Base-by-base conservation (phyloP, 2,113 vertebrate species). In the Alexandromys fortis region DNA sequence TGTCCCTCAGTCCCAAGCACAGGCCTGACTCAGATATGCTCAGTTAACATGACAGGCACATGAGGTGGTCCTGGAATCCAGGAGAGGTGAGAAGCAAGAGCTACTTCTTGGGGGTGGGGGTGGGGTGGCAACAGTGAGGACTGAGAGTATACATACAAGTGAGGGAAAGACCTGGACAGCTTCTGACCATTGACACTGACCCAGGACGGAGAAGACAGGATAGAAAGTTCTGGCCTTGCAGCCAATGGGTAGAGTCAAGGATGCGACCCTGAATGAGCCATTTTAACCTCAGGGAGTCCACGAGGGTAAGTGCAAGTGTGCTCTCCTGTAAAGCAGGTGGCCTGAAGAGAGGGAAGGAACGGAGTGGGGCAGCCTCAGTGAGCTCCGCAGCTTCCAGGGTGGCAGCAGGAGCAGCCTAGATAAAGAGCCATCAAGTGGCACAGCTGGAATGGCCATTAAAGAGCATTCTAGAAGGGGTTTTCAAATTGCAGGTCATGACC, bases 391-490 rank as follows among this genome's bases (percentile, higher is more conserved):
- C 78, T 89, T 89, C 38, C 30, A 52, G 79, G 75, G 65, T 19
- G 28, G 42, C 33, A 86, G 61, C 52, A 28, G 30, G 55, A 90
- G 49, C 73, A 89, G 78, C 9, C 92, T 92, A n/a, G 68, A 63
- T 11, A 89, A 58, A 90, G 68, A 70, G 21, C 72, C 73, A 86
- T 86, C 82, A 33, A 65, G 61, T 33, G 94, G 86, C 72, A 38
- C 90, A 97, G 94, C 92, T 67, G 92, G 93, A 77, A 16, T 77
- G 83, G 75, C 79, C 78, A 85, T 95, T 85, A 95, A 70, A 92
- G 73, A 94, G 30, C 42, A 35, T 83, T 89, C 90, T 65, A 88
- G 58, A 94, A 76, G 65, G 89, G 61, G 38, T 67, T 95, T 92
- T 87, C 75, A 95, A 88, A 96, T 76, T 47, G 13, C 86, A 79